Evolutionary conservation across 1,140 invertebrate genomes (phyloP).

Genomic region (Trialeurodes vaporariorum): DNA sequence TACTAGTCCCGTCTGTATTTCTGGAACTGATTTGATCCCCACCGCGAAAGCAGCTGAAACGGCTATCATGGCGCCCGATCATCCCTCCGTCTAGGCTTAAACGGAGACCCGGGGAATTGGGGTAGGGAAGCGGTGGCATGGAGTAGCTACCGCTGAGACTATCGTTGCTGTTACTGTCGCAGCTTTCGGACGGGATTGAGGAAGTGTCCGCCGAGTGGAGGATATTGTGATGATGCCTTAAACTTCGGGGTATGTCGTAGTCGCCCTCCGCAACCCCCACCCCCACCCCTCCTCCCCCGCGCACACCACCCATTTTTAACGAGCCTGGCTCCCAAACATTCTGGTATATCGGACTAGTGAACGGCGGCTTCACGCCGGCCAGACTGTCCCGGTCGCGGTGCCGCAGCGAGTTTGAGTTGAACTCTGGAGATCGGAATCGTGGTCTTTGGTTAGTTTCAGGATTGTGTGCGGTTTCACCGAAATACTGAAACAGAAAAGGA

Average conservation of each 20-base stretch:
- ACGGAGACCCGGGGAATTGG: constrained; percentile 31
- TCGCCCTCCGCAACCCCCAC: background rate
- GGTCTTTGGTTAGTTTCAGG: constrained; percentile 63
- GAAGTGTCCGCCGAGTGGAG: background rate
- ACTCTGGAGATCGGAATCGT: constrained; percentile 31
- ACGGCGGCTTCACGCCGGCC: no score
- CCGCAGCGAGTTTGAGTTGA: constrained; percentile 7
- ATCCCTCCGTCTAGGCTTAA: constrained; percentile 34
- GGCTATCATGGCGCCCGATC: constrained; percentile 3
- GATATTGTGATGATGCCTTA: background rate
- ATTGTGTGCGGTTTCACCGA: constrained; percentile 73
- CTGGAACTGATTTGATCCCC: constrained; percentile 33
- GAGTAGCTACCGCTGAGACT: constrained; percentile 20
- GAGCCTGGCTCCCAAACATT: constrained; percentile 9
- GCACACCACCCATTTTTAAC: background rate
- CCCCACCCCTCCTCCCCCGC: no score
- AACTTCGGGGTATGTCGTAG: background rate
- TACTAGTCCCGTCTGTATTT: constrained; percentile 25
- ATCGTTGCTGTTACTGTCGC: constrained; percentile 12
- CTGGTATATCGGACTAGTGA: constrained; percentile 3
- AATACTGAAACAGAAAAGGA: constrained; percentile 60
- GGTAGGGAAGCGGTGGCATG: constrained; percentile 19
- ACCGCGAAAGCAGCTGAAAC: no score
- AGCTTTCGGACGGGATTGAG: background rate
- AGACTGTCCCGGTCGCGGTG: background rate